Evolutionary conservation across 2,888 invertebrate species (phyloP).

Genomic region (Ctena decussata): DNA sequence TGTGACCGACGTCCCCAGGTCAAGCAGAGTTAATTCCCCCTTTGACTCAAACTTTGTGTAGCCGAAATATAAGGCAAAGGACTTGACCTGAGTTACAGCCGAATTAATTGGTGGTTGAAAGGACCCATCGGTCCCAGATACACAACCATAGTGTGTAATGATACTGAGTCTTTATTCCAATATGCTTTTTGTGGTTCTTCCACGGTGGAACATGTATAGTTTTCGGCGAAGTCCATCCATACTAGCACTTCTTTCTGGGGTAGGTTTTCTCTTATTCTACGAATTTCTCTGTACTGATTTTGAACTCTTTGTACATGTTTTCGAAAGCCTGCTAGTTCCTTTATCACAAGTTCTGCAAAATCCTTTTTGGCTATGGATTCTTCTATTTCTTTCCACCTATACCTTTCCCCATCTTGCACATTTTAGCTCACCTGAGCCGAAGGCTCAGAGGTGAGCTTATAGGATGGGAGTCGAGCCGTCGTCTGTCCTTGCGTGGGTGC

Average conservation of each 20-base stretch:
- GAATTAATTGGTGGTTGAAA: too few species aligned
- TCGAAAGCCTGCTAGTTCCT: conserved; percentile 13
- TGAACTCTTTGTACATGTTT: conserved; percentile 37
- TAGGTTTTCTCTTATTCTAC: conserved; percentile 39
- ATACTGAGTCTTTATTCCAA: conserved; percentile 30
- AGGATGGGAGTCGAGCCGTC: too few species aligned
- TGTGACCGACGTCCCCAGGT: too few species aligned
- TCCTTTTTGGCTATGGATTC: not conserved
- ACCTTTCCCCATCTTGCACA: conserved; percentile 22
- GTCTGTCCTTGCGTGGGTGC: too few species aligned
- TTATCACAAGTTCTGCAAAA: conserved; percentile 23
- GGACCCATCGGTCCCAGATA: too few species aligned
- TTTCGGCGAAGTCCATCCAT: conserved; percentile 63
- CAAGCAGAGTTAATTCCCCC: too few species aligned
- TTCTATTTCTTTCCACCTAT: conserved; percentile 27
- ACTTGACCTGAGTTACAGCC: too few species aligned
- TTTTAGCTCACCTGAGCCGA: too few species aligned
- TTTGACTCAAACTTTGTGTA: too few species aligned
- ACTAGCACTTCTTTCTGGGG: conserved; percentile 29
- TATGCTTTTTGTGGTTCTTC: conserved; percentile 46
- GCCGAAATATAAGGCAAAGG: too few species aligned
- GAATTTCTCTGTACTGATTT: conserved; percentile 45
- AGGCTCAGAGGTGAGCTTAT: too few species aligned
- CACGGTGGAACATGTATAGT: conserved; percentile 43
- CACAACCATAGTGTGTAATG: conserved; percentile 37